These are phyloP conservation scores for Amphiura filiformis DNA, from an alignment of 35 echinoderm and acorn worm genomes.

Conservation along the genomic window DNA sequence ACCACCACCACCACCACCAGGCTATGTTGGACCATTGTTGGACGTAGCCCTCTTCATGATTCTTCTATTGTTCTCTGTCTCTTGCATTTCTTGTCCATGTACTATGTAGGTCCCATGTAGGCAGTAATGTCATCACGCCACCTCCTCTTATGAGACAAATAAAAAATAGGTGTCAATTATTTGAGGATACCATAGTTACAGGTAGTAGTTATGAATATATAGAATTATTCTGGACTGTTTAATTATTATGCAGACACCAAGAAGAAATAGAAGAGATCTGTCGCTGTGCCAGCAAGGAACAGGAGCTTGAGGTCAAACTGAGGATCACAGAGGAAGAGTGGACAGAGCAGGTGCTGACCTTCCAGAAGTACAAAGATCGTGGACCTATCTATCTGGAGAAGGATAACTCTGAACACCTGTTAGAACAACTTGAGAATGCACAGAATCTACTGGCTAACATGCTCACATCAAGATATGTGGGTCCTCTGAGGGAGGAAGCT, in stretches of 20 bases:
- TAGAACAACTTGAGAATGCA: constrained; percentile 97
- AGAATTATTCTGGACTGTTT: no score
- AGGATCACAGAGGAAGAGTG: constrained; percentile 98
- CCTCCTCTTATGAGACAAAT: no score
- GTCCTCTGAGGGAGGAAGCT: constrained; percentile 92
- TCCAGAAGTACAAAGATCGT: constrained; percentile 88
- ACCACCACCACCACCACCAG: no score
- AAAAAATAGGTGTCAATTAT: no score
- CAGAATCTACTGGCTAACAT: constrained; percentile 92
- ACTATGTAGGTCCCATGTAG: no score
- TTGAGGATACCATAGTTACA: no score
- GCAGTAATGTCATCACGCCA: no score
- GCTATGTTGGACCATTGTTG: no score
- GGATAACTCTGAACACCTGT: constrained; percentile 88
- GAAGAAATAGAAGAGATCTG: constrained; percentile 96
- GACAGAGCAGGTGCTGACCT: constrained; percentile 97
- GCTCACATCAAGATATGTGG: constrained; percentile 92
- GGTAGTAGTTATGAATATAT: no score
- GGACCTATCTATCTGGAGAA: constrained; percentile 99
- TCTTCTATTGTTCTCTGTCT: no score
- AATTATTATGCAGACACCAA: constrained; percentile 80
- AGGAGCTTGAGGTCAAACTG: constrained; percentile 94
- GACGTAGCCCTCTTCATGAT: no score
- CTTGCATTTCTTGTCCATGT: no score
- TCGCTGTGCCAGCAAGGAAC: constrained; percentile 98